Conservation (phyloP, 2,797 vertebrate species). For the Nannoperca obscura region DNA sequence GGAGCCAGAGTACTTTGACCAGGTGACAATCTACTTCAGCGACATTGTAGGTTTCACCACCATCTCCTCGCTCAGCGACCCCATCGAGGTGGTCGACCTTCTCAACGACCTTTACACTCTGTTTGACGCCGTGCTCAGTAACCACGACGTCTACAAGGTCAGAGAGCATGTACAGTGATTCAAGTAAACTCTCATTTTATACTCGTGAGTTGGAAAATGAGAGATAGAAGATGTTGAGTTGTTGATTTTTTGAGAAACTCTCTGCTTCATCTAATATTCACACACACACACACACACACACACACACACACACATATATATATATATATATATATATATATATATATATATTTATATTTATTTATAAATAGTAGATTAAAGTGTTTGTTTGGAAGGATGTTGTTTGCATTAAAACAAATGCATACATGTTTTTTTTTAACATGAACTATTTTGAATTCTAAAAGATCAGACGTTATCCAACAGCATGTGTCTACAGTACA, state of each 20-base stretch:
- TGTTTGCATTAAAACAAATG: background rate
- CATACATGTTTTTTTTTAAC: too few species aligned
- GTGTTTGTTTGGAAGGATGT: background rate
- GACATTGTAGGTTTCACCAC: constrained; percentile 95
- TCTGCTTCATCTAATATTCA: background rate
- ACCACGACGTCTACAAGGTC: constrained; percentile 96
- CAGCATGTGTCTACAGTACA: background rate
- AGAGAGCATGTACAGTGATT: constrained; percentile 12
- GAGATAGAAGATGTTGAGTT: background rate
- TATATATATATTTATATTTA: background rate
- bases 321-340: background rate
- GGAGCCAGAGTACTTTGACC: constrained; percentile 94
- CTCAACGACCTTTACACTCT: constrained; percentile 94
- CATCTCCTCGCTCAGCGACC: constrained; percentile 94
- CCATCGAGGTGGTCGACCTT: constrained; percentile 94
- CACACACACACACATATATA: too few species aligned
- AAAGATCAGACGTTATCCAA: background rate
- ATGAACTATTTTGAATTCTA: background rate
- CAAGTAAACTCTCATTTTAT: background rate
- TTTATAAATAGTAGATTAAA: background rate
- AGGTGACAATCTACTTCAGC: constrained; percentile 95
- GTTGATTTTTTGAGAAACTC: background rate
- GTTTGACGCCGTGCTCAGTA: constrained; percentile 92
- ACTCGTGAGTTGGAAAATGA: background rate
- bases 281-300: too few species aligned